phyloP scores from a whole-genome alignment of 2,888 invertebrate species.

The Horisme vitalbata region DNA sequence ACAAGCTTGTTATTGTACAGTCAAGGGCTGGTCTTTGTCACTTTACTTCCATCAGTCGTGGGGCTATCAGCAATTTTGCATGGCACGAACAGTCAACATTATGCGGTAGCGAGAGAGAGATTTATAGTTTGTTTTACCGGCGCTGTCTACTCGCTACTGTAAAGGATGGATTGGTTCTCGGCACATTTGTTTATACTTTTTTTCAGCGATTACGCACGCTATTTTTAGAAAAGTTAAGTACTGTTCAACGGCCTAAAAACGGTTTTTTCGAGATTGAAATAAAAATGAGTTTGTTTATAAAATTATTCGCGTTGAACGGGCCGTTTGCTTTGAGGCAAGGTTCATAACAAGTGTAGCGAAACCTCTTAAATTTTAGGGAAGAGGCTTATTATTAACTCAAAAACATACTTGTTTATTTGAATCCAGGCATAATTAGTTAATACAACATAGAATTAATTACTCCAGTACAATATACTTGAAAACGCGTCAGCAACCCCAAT shows the following conservation, averaged over 20 bases:
- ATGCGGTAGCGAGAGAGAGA: conserved; percentile 21
- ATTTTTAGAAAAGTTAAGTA: background rate
- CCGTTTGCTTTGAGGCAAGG: too few relatives aligned
- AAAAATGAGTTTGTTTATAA: too few relatives aligned
- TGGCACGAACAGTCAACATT: conserved; percentile 44
- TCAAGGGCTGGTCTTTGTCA: conserved; percentile 36
- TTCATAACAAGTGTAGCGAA: too few relatives aligned
- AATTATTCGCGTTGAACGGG: too few relatives aligned
- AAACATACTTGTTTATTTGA: too few relatives aligned
- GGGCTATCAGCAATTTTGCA: conserved; percentile 60
- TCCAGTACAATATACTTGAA: too few relatives aligned
- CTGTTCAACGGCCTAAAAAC: background rate
- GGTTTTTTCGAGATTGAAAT: too few relatives aligned
- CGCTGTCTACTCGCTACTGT: conserved; percentile 8
- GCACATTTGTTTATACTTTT: conserved; percentile 11
- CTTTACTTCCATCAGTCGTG: conserved; percentile 47
- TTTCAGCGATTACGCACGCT: background rate
- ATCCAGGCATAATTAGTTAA: too few relatives aligned
- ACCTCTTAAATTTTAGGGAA: too few relatives aligned
- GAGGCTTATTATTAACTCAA: too few relatives aligned
- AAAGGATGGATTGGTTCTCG: conserved; percentile 8
- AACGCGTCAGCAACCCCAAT: too few relatives aligned
- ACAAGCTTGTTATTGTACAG: conserved; percentile 46
- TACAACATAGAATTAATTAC: too few relatives aligned
- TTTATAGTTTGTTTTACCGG: conserved; percentile 26